Evolutionary conservation across 2,113 vertebrate species (phyloP).

Genomic region (Saccopteryx bilineata): DNA sequence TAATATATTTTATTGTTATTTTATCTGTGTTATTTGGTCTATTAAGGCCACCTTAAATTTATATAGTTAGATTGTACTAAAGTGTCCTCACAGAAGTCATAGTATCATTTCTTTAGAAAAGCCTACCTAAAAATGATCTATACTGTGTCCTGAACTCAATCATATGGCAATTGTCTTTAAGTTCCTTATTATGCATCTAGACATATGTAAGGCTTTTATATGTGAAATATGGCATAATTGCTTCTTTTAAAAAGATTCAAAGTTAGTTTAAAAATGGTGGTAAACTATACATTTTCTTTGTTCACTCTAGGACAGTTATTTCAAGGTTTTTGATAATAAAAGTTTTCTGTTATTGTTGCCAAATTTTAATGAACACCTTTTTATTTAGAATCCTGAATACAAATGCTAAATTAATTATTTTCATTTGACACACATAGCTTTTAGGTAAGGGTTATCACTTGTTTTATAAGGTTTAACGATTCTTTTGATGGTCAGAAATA

Average conservation of each 20-base stretch:
- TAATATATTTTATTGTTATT: conserved; percentile 26
- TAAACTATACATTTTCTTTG: not conserved
- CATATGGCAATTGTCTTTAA: not conserved
- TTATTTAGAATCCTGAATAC: not conserved
- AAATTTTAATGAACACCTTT: not conserved
- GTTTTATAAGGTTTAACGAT: not conserved
- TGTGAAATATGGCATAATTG: not conserved
- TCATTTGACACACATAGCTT: not conserved
- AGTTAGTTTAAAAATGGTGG: not conserved
- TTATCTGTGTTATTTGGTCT: not conserved
- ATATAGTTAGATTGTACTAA: conserved; percentile 30
- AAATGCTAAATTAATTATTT: conserved; percentile 24
- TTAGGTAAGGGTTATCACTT: not conserved
- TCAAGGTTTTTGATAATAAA: conserved; percentile 39
- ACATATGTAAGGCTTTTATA: not conserved
- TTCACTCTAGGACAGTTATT: not conserved
- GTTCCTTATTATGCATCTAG: not conserved
- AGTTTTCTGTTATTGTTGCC: not conserved
- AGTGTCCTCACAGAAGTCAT: conserved; percentile 10
- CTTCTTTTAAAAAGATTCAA: not conserved
- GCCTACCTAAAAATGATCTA: not conserved
- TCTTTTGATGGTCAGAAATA: not conserved
- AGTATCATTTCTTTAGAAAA: not conserved
- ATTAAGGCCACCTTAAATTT: conserved; percentile 18
- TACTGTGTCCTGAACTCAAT: not conserved